Conservation (phyloP, 2,113 vertebrate species). For the Coturnix japonica region DNA sequence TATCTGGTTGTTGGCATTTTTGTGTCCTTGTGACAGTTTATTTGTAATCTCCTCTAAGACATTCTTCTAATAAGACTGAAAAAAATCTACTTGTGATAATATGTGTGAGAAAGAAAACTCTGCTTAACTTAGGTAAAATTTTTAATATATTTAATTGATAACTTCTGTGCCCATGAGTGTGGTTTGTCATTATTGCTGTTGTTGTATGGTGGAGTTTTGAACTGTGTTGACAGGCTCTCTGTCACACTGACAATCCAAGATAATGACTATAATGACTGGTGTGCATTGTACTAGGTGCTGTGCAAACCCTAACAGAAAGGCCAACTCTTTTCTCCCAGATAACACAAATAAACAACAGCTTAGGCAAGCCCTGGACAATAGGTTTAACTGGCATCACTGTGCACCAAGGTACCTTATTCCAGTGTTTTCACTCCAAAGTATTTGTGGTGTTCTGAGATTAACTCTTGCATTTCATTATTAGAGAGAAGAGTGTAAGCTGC, state of each 20-base stretch:
- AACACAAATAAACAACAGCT: neutral
- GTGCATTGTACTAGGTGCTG: neutral
- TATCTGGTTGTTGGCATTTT: neutral
- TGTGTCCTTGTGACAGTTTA: fast-evolving
- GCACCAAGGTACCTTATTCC: neutral
- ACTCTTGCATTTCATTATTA: neutral
- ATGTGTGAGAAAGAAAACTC: neutral
- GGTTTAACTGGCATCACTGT: neutral
- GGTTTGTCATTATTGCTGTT: neutral
- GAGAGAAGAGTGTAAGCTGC: neutral
- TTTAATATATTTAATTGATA: neutral
- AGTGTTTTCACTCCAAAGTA: neutral
- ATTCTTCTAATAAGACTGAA: neutral
- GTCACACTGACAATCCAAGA: neutral
- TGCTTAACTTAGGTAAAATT: neutral
- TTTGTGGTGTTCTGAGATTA: neutral
- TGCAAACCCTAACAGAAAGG: neutral
- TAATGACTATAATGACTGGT: neutral
- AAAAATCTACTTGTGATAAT: neutral
- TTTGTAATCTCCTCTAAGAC: neutral
- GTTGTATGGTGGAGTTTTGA: neutral
- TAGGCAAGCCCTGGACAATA: neutral
- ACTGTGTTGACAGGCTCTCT: neutral
- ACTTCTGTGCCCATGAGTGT: neutral
- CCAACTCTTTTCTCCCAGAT: neutral